phyloP scores from a whole-genome alignment of 1,140 invertebrate genomes.

The Drosophila sproati region DNA sequence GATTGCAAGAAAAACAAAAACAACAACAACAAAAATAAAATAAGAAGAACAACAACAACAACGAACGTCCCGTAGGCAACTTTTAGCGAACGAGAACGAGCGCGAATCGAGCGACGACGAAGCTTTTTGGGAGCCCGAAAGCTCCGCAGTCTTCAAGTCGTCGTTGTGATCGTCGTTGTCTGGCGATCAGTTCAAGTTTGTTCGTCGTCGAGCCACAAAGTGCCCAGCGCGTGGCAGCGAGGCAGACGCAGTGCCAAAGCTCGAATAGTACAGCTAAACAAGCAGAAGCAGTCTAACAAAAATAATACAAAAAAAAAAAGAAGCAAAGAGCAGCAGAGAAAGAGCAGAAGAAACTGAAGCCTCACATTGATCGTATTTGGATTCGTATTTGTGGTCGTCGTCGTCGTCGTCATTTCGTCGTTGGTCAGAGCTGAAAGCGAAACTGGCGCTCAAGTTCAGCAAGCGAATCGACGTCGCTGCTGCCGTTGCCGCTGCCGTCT shows the following conservation, averaged over 20 bases:
- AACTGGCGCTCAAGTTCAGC: slow-evolving; percentile 70
- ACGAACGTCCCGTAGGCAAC: slow-evolving; percentile 38
- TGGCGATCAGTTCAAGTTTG: slow-evolving; percentile 72
- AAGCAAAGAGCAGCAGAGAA: slow-evolving; percentile 5
- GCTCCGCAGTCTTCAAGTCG: slow-evolving; percentile 69
- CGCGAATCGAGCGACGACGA: slow-evolving; percentile 32
- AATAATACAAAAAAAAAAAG: neutral
- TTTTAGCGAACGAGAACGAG: slow-evolving; percentile 42
- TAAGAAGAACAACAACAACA: neutral
- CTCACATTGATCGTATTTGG: slow-evolving; percentile 7
- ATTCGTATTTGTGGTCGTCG: slow-evolving; percentile 15
- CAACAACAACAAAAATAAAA: neutral
- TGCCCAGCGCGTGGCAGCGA: slow-evolving; percentile 13
- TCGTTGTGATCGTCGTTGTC: slow-evolving; percentile 18
- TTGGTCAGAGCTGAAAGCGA: slow-evolving; percentile 54
- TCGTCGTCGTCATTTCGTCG: slow-evolving; percentile 23
- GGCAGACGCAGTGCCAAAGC: slow-evolving; percentile 13
- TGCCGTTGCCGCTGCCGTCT: neutral
- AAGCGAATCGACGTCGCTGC: slow-evolving; percentile 37
- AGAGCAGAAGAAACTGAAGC: slow-evolving; percentile 30
- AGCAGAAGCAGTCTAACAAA: slow-evolving; percentile 6
- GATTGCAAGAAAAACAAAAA: slow-evolving; percentile 38
- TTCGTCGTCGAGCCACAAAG: slow-evolving; percentile 58
- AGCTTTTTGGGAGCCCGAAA: slow-evolving; percentile 59
- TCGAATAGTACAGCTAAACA: slow-evolving; percentile 24